Conservation (phyloP, 2,888 invertebrate species). For the Drosophila meridionalis region DNA sequence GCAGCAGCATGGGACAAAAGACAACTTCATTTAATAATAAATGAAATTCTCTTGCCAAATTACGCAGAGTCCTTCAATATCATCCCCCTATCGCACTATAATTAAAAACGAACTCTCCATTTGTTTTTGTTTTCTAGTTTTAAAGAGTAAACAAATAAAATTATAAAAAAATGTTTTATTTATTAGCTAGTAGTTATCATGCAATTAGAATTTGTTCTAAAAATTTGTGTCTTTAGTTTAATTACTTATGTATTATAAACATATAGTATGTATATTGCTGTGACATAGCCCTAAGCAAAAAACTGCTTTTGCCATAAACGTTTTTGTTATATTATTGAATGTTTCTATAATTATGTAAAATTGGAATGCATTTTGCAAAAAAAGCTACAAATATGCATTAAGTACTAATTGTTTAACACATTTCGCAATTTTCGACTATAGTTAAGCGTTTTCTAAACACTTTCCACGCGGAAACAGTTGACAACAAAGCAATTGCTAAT, state of each 20-base stretch:
- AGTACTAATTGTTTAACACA: conserved; percentile 49
- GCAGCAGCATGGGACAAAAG: background rate
- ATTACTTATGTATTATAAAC: conserved; percentile 45
- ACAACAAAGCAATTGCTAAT: conserved; percentile 77
- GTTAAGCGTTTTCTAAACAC: conserved; percentile 54
- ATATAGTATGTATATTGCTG: conserved; percentile 63
- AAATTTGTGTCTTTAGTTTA: conserved; percentile 50
- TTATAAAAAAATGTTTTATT: conserved; percentile 62
- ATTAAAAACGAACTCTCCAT: background rate
- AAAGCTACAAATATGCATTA: conserved; percentile 57
- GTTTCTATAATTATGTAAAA: conserved; percentile 32
- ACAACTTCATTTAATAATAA: background rate
- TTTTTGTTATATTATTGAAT: conserved; percentile 35
- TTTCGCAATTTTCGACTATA: conserved; percentile 47
- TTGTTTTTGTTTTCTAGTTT: conserved; percentile 19
- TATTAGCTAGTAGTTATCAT: conserved; percentile 71
- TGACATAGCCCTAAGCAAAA: conserved; percentile 50
- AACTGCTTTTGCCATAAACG: conserved; percentile 33
- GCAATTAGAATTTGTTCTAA: conserved; percentile 72
- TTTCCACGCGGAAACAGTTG: conserved; percentile 62
- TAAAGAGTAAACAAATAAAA: conserved; percentile 53
- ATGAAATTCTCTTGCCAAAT: background rate
- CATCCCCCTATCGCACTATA: too few relatives aligned
- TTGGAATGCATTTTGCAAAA: conserved; percentile 49
- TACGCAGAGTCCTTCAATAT: background rate